Evolutionary conservation across 1,140 invertebrate genomes (phyloP).

Genomic region (Melanaphis sacchari): DNA sequence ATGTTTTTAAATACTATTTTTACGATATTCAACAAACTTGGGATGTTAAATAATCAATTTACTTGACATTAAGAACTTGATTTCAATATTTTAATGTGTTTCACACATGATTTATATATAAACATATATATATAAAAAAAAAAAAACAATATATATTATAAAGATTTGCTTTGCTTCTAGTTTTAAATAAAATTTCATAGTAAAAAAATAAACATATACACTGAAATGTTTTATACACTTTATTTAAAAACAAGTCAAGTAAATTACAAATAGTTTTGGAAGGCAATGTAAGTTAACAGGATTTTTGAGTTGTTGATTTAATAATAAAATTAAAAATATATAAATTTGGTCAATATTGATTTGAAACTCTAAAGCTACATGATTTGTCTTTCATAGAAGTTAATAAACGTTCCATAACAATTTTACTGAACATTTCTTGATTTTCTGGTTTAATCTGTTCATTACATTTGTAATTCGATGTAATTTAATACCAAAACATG

Average conservation of each 20-base stretch:
- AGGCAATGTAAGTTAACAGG: neutral
- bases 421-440: neutral
- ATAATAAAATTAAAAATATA: neutral
- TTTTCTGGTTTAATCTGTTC: neutral
- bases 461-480: neutral
- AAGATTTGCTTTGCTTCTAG: no score
- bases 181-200: neutral
- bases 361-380: neutral
- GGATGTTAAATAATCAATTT: neutral
- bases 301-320: neutral
- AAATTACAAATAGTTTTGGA: neutral
- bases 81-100: neutral
- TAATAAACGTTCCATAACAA: neutral
- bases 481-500: constrained; percentile 34
- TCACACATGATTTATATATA: neutral
- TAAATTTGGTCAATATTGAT: constrained; percentile 24
- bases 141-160: no score
- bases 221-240: neutral
- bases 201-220: neutral
- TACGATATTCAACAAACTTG: neutral
- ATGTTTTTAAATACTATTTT: neutral
- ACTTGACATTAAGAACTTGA: neutral
- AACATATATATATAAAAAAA: no score
- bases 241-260: neutral
- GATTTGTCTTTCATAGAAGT: constrained; percentile 31